Percentiles rank a stretch among this genome's conserved stretches.
Evolutionary conservation across 2,113 vertebrate species (phyloP).

Genomic region (Passer domesticus): DNA sequence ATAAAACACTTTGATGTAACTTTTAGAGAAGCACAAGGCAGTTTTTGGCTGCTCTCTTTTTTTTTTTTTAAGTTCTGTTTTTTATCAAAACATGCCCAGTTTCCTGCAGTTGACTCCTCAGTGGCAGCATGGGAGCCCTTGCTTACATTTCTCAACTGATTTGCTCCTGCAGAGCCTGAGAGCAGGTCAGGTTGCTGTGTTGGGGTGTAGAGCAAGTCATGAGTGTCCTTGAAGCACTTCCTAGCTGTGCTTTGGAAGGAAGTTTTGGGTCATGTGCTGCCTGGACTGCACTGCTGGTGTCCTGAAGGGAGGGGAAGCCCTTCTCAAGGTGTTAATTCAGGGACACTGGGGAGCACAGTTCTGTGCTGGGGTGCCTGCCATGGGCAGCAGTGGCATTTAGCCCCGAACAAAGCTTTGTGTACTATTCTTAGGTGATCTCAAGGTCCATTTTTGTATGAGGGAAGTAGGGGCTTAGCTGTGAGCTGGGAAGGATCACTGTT

Average conservation of each 20-base stretch:
- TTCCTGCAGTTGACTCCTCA: not conserved
- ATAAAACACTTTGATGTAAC: not conserved
- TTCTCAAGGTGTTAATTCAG: not conserved
- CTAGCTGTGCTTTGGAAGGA: not conserved
- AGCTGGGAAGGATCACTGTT: not conserved
- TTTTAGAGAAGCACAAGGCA: not conserved
- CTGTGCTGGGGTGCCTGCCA: not conserved
- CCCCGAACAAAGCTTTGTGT: not conserved
- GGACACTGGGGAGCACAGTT: not conserved
- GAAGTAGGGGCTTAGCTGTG: not conserved
- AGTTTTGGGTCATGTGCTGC: not conserved
- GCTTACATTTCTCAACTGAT: not conserved
- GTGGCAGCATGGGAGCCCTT: not conserved
- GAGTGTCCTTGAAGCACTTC: not conserved
- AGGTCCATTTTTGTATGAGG: not conserved
- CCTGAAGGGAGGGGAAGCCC: not conserved
- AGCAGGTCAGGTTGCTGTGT: not conserved
- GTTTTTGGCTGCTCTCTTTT: not conserved
- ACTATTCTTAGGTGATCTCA: not conserved
- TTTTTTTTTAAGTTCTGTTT: not conserved
- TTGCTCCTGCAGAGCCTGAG: not conserved
- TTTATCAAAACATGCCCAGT: not conserved
- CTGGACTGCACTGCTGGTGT: not conserved
- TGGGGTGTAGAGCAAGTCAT: not conserved
- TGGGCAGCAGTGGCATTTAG: not conserved